These are phyloP conservation scores for Thera britannica DNA, from an alignment of 2,888 invertebrate genomes.

Conservation along the genomic window DNA sequence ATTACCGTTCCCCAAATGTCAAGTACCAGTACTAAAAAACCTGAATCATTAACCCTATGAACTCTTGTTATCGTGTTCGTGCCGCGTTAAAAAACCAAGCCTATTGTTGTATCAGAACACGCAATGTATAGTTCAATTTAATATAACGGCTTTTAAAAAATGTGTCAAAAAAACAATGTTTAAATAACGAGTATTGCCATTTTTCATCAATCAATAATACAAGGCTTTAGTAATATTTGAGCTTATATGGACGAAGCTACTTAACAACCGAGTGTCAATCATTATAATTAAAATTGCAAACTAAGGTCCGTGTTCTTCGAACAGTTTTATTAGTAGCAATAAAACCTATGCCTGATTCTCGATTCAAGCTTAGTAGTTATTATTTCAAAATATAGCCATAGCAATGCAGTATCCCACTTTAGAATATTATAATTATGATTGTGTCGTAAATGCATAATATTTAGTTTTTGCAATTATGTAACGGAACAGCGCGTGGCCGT, in stretches of 20 bases:
- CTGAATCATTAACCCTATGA: neutral
- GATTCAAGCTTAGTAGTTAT: neutral
- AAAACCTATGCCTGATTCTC: no score
- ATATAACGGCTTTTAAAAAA: neutral
- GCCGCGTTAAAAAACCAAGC: neutral
- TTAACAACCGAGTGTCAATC: no score
- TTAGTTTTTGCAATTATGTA: slow-evolving; percentile 14
- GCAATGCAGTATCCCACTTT: neutral
- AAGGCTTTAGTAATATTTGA: no score
- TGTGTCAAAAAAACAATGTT: neutral
- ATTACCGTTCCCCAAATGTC: no score
- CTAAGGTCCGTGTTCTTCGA: no score
- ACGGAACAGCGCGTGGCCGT: slow-evolving; percentile 13
- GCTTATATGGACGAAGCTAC: no score
- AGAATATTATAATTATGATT: neutral
- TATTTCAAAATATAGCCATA: neutral
- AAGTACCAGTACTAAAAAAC: neutral
- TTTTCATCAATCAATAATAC: no score
- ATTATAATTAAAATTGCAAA: no score
- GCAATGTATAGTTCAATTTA: neutral
- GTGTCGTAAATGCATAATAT: slow-evolving; percentile 20
- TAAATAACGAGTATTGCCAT: neutral
- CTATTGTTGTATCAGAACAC: neutral
- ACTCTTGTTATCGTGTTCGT: neutral
- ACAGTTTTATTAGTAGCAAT: no score